phyloP scores from a whole-genome alignment of 2,797 vertebrate genomes.

The Sylvia borin region DNA sequence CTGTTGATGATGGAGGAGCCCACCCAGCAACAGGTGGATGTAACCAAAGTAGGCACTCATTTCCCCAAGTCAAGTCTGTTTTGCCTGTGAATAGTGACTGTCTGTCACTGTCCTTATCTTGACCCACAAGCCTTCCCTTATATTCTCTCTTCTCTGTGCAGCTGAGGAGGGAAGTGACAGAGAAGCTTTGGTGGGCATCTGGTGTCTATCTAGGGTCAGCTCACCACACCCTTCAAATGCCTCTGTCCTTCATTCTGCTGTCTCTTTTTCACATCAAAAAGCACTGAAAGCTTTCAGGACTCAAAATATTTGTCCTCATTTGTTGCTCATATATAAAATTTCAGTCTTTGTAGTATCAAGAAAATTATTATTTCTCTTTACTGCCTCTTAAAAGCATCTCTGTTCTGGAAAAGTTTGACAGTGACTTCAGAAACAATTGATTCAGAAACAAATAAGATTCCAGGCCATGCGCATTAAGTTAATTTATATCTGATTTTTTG shows the following conservation, averaged over 20 bases:
- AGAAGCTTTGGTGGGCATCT: not conserved
- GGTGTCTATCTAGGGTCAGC: not conserved
- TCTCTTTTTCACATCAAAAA: not conserved
- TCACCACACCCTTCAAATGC: not conserved
- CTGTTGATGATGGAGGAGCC: not conserved
- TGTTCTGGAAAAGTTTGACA: not conserved
- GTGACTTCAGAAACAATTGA: not conserved
- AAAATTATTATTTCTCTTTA: not conserved
- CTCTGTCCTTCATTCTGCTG: not conserved
- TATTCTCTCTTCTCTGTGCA: not conserved
- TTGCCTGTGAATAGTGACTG: not conserved
- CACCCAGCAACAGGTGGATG: not conserved
- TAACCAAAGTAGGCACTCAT: not conserved
- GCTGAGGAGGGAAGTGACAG: not conserved
- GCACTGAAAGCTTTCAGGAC: not conserved
- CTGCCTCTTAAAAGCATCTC: not conserved
- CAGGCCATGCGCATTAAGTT: not conserved
- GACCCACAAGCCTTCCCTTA: not conserved
- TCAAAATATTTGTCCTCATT: not conserved
- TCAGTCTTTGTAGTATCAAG: not conserved
- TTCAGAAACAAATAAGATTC: not conserved
- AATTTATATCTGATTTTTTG: not conserved
- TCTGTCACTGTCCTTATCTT: not conserved
- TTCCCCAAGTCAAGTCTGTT: not conserved
- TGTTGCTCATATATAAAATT: not conserved